These are phyloP conservation scores for Ditula angustiorana DNA, from an alignment of 2,888 invertebrate genomes.

Conservation along the genomic window DNA sequence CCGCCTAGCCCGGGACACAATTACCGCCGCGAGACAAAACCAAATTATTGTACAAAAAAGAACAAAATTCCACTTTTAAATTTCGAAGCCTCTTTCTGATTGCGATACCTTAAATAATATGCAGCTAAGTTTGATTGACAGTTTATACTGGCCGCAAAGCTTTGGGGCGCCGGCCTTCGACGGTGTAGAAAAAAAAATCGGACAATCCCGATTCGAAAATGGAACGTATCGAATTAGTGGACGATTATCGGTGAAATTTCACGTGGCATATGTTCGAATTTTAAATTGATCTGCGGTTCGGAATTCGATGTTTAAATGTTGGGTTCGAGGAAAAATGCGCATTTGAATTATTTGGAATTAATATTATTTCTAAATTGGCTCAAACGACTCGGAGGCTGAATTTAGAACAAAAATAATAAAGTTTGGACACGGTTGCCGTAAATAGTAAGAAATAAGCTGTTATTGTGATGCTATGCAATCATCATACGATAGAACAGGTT, in stretches of 20 bases:
- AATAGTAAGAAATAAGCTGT: too few species aligned
- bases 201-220: slow-evolving; percentile 56
- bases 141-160: slow-evolving; percentile 57
- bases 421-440: too few species aligned
- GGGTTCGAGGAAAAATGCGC: slow-evolving; percentile 35
- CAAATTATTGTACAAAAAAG: slow-evolving; percentile 55
- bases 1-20: slow-evolving; percentile 65
- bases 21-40: slow-evolving; percentile 74
- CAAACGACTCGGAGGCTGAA: slow-evolving; percentile 17
- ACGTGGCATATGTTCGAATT: slow-evolving; percentile 78
- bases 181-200: slow-evolving; percentile 55
- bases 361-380: slow-evolving; percentile 32
- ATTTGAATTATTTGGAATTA: slow-evolving; percentile 37
- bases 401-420: not conserved
- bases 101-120: slow-evolving; percentile 73
- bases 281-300: slow-evolving; percentile 56
- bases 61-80: slow-evolving; percentile 51
- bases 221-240: slow-evolving; percentile 76
- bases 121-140: slow-evolving; percentile 76
- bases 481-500: too few species aligned
- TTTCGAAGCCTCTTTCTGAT: slow-evolving; percentile 55
- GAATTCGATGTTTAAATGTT: slow-evolving; percentile 43
- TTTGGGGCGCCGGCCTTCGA: slow-evolving; percentile 56
- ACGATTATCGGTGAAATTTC: slow-evolving; percentile 78
- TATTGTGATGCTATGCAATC: too few species aligned